Conservation (phyloP, 2,113 vertebrate genomes). For the Grus americana region DNA sequence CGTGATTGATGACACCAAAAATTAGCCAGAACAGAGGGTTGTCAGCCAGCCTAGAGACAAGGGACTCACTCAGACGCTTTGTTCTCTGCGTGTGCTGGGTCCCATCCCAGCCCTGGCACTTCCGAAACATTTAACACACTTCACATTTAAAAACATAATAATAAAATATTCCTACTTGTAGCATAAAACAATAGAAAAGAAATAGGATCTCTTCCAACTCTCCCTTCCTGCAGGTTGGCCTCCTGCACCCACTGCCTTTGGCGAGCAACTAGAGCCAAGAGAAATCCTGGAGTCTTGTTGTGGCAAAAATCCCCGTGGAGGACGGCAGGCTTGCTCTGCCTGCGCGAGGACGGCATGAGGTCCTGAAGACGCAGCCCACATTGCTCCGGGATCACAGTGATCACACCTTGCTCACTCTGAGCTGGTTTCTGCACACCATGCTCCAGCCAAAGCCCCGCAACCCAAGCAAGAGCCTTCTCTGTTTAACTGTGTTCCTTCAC, state of each 20-base stretch:
- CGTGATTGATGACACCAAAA: slow-evolving; percentile 68
- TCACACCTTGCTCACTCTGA: neutral
- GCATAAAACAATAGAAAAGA: neutral
- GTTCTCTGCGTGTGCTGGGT: neutral
- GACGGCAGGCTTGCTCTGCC: neutral
- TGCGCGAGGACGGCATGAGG: neutral
- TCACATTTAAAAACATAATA: neutral
- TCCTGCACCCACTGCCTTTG: neutral
- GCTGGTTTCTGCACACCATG: neutral
- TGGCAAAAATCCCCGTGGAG: neutral
- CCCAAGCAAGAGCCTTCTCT: neutral
- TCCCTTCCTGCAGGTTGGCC: neutral
- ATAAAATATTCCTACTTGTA: neutral
- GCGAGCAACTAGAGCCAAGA: neutral
- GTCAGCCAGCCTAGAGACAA: slow-evolving; percentile 18
- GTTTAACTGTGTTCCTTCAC: neutral
- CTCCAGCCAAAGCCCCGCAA: neutral
- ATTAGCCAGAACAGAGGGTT: slow-evolving; percentile 39
- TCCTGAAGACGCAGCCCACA: neutral
- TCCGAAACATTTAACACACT: neutral
- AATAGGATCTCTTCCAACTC: neutral
- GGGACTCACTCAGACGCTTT: neutral
- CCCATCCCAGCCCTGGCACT: neutral
- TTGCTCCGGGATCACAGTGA: neutral
- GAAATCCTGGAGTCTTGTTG: neutral